Evolutionary conservation across 2,797 vertebrate species (phyloP), one percentile per base, ranked within the genome.

Genomic region (Sebastes iracundus): DNA sequence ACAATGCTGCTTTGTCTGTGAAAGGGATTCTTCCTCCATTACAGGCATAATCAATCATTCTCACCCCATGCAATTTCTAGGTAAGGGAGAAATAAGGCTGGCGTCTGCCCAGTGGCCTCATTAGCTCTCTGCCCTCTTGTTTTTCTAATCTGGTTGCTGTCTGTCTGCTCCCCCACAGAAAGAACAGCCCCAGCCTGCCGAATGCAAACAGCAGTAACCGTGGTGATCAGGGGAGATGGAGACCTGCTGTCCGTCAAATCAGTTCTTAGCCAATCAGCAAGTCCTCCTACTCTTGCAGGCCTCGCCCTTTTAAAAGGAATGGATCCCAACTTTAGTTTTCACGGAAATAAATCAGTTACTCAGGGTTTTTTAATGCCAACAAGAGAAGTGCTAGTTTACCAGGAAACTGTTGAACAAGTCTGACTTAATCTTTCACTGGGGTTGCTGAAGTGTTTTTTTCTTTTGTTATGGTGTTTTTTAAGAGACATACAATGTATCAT

Each of bases 131-230:
- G 18, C 64, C 16, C 6, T 28, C 4, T 63, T 49, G 69, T 66
- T 62, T 62, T 58, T 42, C 27, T 66, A 23, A 82, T 35, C 46
- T 32, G 4, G 0, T 79, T 53, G 73, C 20, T 70, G 13, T 84
- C 22, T 68, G 6, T 38, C 11, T 81, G 27, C 60, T 72, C 77
- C 32, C 74, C 72, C 65, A 32, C 96, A 99, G 97, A 97, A 97
- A 95, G 97, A 97, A 88, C 94, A 96, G 90, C 95, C 96, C 94
- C 98, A 98, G 92, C 98, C 98, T 82, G 96, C 97, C 52, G 98
- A 99, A 92, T 99, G 98, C 97, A 99, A 99, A 93, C 98, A 99
- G 96, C 98, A 99, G 96, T 99, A 96, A 97, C 89, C 91, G 75
- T 90, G 90, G 93, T 87, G 93, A 92, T 89, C 87, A 92, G 90